These are phyloP conservation scores for Bhutanitis thaidina DNA, from an alignment of 2,888 invertebrate genomes.

Conservation along the genomic window DNA sequence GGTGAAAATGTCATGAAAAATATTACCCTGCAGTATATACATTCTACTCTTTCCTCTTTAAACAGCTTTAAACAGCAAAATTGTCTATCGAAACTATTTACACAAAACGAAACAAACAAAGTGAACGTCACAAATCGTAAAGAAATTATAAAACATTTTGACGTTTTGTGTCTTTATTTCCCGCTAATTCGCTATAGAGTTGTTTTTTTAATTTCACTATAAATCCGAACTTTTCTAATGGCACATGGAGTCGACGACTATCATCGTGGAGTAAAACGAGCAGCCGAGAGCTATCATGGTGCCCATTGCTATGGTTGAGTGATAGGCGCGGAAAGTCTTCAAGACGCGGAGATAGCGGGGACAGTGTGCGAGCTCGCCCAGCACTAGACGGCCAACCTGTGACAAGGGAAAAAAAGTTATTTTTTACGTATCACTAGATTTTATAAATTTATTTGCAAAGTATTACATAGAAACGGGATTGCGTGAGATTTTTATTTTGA, in stretches of 20 bases:
- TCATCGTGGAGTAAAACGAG: slow-evolving; percentile 70
- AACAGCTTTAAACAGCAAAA: no score
- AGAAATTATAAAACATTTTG: slow-evolving; percentile 21
- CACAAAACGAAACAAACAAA: neutral
- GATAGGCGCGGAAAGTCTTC: slow-evolving; percentile 86
- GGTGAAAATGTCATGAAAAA: slow-evolving; percentile 1
- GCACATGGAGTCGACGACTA: slow-evolving; percentile 70
- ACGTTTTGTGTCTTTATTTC: slow-evolving; percentile 6
- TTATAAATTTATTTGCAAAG: no score
- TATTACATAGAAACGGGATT: no score
- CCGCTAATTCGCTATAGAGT: neutral
- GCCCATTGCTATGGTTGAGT: slow-evolving; percentile 89
- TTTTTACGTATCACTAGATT: no score
- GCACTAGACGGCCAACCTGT: slow-evolving; percentile 84
- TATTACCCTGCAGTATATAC: slow-evolving; percentile 9
- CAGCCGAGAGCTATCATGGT: slow-evolving; percentile 82
- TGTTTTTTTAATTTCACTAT: neutral
- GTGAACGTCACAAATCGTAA: slow-evolving; percentile 14
- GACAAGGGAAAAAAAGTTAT: slow-evolving; percentile 32
- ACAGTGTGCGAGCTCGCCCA: slow-evolving; percentile 86
- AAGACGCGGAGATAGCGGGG: slow-evolving; percentile 89
- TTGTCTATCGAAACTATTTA: neutral
- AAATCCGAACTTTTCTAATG: slow-evolving; percentile 32
- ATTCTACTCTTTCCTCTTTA: neutral
- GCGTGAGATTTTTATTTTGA: no score